Base-by-base conservation (phyloP, 2,797 vertebrate genomes). In the Pseudocheirus occidentalis region DNA sequence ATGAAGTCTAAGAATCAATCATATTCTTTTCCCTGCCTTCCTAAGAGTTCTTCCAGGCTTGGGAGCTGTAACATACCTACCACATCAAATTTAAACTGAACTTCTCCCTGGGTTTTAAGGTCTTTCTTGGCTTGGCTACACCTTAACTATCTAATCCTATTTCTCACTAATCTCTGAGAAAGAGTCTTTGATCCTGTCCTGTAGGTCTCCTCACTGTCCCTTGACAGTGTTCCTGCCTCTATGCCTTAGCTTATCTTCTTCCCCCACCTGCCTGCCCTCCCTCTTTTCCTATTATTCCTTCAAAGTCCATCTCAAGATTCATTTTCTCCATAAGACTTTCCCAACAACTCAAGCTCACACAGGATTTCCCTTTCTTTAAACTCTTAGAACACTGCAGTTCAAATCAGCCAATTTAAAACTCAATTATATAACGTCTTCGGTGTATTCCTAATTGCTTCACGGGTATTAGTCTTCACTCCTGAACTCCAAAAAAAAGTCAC, bases 141-240 rank as follows among this genome's bases (percentile, higher is more conserved):
- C 40, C 40, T 87, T 87, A 46, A 27, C 73, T 50, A 87, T 50
- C 73, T 87, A 87, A 87, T 87, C 73, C 73, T 50, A 87, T 87
- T 87, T 87, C 40, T 81, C 73, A 81, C 73, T 81, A 81, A 81
- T 81, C 73, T 81, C 73, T 46, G 73, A 81, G 46, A 58, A 95
- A 91, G 9, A 55, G 90, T 55, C 53, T 92, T 46, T 57, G 40
- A 89, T 53, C 21, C 55, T 66, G 28, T 91, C 52, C 54, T 81
- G 1, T 54, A 5, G 18, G 62, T 28, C 21, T 92, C 50, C 90
- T 12, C 58, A 55, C 3, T 7, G 34, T 21, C 11, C 40, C n/a
- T n/a, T 46, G 13, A 14, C 55, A 87, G 18, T 87, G 40, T 87
- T 46, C 3, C 40, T 87, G 73, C 73, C n/a, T 81, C n/a, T 46